A percentile compares a stretch with the other conserved stretches of the same genome.
Evolutionary conservation across 1,140 invertebrate genomes (phyloP).

Genomic region (Danaus plexippus): DNA sequence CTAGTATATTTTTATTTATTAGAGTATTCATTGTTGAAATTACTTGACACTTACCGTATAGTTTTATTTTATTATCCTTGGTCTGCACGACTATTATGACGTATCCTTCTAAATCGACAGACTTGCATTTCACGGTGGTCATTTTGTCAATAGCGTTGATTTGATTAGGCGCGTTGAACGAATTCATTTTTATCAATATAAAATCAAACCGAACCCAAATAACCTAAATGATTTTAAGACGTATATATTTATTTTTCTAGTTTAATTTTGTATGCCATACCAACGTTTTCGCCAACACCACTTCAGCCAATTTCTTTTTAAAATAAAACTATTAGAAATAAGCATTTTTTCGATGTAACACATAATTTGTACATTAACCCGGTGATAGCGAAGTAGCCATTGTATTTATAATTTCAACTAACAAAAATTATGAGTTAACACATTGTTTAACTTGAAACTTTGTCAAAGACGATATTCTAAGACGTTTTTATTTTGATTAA

Average conservation of each 20-base stretch:
- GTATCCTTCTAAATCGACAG: slow-evolving; percentile 94
- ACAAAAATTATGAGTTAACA: neutral
- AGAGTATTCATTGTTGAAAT: too few species aligned
- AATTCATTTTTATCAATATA: slow-evolving; percentile 54
- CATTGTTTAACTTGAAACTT: slow-evolving; percentile 2
- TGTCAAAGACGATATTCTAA: too few species aligned
- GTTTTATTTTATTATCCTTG: slow-evolving; percentile 93
- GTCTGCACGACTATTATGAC: slow-evolving; percentile 96
- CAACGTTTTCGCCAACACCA: slow-evolving; percentile 65
- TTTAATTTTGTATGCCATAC: slow-evolving; percentile 20
- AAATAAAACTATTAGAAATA: slow-evolving; percentile 37
- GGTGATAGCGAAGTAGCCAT: slow-evolving; percentile 51
- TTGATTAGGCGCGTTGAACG: slow-evolving; percentile 63
- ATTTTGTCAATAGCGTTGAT: slow-evolving; percentile 65
- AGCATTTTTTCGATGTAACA: slow-evolving; percentile 29
- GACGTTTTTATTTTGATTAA: too few species aligned
- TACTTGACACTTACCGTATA: slow-evolving; percentile 84
- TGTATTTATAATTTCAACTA: slow-evolving; percentile 10
- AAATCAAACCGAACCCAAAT: slow-evolving; percentile 16
- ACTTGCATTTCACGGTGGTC: slow-evolving; percentile 69
- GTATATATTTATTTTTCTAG: neutral
- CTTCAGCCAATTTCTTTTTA: slow-evolving; percentile 42
- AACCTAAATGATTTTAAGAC: slow-evolving; percentile 5
- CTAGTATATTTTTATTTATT: too few species aligned
- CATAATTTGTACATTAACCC: slow-evolving; percentile 36